Base-by-base conservation (phyloP, 2,888 invertebrate species). In the Amphimallon solstitiale region DNA sequence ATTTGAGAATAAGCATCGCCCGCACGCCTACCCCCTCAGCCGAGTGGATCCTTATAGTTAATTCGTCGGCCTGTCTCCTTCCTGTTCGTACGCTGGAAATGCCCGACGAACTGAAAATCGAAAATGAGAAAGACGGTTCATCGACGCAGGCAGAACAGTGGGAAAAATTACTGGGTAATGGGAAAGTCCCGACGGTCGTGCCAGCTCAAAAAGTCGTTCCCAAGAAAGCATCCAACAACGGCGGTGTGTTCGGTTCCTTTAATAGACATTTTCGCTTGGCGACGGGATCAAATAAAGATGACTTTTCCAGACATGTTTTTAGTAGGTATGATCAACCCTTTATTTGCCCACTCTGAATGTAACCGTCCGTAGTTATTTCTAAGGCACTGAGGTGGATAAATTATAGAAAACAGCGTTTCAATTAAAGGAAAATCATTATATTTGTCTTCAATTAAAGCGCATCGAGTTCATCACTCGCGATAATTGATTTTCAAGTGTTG, bases 271-370 rank as follows among this genome's bases (percentile, higher is more conserved):
- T 73, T 35, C 60, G 70, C 14, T 23, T 69, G 21, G 60, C 67
- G 5, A 64, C 68, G 6, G 70, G 68, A 21, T 61, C 21, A 40
- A 52, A 51, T 21, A 62, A 66, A 45, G 62, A 48, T n/a, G 68
- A 65, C 3, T 61, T 59, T 12, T 61, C 68, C 0, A 69, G 73
- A 43, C 73, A 73, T 34, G 73, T 73, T 43, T 73, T 73, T 59
- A 72, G 71, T 59, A 71, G 73, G 73, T 73, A 67, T 49, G 51
- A 14, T n/a, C n/a, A n/a, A n/a, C n/a, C n/a, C n/a, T n/a, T n/a
- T n/a, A n/a, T n/a, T n/a, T n/a, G n/a, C n/a, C n/a, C n/a, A n/a
- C n/a, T n/a, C n/a, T n/a, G n/a, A n/a, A n/a, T n/a, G n/a, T n/a
- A n/a, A n/a, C n/a, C n/a, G n/a, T n/a, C n/a, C n/a, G n/a, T n/a